phyloP scores from a whole-genome alignment of 2,888 invertebrate genomes.

The Spodoptera exigua region DNA sequence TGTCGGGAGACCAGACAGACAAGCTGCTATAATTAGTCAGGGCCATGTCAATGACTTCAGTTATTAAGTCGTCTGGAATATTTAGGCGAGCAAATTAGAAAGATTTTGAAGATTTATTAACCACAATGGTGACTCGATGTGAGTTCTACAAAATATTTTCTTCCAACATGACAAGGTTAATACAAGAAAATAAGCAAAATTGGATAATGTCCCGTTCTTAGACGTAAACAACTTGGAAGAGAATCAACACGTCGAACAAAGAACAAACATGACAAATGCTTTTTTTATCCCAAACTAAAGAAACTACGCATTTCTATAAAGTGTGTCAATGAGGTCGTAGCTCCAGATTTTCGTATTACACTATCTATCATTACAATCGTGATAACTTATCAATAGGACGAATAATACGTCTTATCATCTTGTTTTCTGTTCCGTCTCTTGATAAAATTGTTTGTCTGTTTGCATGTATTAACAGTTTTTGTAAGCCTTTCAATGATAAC shows the following conservation, averaged over 20 bases:
- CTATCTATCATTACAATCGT: conserved; percentile 37
- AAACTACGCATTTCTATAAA: conserved; percentile 42
- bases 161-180: too few relatives aligned
- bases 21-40: conserved; percentile 1
- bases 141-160: too few relatives aligned
- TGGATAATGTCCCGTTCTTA: too few relatives aligned
- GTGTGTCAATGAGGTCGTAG: conserved; percentile 57
- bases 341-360: conserved; percentile 35
- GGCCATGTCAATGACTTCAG: conserved; percentile 21
- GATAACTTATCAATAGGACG: conserved; percentile 46
- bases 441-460: conserved; percentile 48
- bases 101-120: conserved; percentile 3
- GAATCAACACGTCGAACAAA: conserved; percentile 11
- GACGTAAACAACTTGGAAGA: too few relatives aligned
- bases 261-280: conserved; percentile 14
- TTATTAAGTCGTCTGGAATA: conserved; percentile 18
- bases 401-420: conserved; percentile 48
- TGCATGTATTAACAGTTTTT: conserved; percentile 21
- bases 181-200: too few relatives aligned
- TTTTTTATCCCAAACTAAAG: conserved; percentile 23
- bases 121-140: too few relatives aligned
- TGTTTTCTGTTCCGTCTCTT: conserved; percentile 44
- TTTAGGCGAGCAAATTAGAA: conserved; percentile 22
- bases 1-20: conserved; percentile 2
- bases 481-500: conserved; percentile 4